These are phyloP conservation scores for Scaptodrosophila lebanonensis DNA, from an alignment of 1,140 invertebrate species.

Conservation along the genomic window DNA sequence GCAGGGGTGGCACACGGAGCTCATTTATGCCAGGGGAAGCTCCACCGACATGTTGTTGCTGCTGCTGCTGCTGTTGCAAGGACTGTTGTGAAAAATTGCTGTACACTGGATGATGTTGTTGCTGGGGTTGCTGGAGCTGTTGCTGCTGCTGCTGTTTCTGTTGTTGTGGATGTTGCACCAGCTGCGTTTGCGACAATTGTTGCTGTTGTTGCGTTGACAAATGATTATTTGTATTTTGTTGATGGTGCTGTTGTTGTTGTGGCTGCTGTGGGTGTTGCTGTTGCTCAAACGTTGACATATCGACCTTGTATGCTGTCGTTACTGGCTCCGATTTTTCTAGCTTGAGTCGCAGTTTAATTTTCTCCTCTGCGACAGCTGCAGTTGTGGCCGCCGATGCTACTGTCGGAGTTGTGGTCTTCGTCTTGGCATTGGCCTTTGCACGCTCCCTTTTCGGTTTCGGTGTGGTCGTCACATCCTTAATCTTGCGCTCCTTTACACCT, in stretches of 20 bases:
- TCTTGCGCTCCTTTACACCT: slow-evolving; percentile 72
- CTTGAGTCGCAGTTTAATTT: slow-evolving; percentile 90
- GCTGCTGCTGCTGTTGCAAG: slow-evolving; percentile 17
- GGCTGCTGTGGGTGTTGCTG: slow-evolving; percentile 50
- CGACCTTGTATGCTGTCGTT: slow-evolving; percentile 87
- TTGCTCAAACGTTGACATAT: slow-evolving; percentile 84
- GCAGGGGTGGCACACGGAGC: slow-evolving; percentile 90
- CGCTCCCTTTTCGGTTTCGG: slow-evolving; percentile 49
- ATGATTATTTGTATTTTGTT: slow-evolving; percentile 29
- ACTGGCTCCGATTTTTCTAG: slow-evolving; percentile 88
- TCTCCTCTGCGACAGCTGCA: slow-evolving; percentile 80
- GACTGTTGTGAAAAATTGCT: slow-evolving; percentile 32
- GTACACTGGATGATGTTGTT: slow-evolving; percentile 41
- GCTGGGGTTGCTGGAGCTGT: slow-evolving; percentile 33
- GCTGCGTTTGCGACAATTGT: slow-evolving; percentile 43
- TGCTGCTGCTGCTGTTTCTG: slow-evolving; percentile 19
- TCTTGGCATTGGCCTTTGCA: slow-evolving; percentile 68
- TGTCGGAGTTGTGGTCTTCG: slow-evolving; percentile 77
- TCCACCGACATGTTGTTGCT: slow-evolving; percentile 39
- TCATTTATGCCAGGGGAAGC: slow-evolving; percentile 80
- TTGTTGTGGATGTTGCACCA: slow-evolving; percentile 21
- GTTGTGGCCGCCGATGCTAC: slow-evolving; percentile 64
- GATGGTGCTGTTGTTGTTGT: slow-evolving; percentile 30
- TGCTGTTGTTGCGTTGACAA: slow-evolving; percentile 26
- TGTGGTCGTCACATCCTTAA: slow-evolving; percentile 42